Conservation (phyloP, 2,113 vertebrate species). For the Phycodurus eques region DNA sequence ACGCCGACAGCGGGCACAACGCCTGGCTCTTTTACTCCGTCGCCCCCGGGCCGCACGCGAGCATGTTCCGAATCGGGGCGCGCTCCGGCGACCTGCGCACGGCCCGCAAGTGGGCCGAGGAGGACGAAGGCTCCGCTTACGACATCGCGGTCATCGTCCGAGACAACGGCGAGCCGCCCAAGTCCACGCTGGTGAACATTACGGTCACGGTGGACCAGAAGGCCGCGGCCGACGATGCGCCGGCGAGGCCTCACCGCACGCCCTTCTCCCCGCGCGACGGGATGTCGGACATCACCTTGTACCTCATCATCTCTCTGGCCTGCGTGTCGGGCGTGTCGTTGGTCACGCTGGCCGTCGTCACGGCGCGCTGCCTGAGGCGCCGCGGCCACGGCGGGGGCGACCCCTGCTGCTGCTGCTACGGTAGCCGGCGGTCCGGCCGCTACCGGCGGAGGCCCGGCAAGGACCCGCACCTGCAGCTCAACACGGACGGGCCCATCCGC, state of each 20-base stretch:
- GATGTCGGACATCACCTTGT: conserved; percentile 77
- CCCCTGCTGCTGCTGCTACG: conserved; percentile 75
- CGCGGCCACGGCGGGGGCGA: conserved; percentile 45
- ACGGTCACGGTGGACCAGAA: conserved; percentile 81
- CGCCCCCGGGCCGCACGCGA: conserved; percentile 66
- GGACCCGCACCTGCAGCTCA: conserved; percentile 82
- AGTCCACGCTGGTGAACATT: conserved; percentile 76
- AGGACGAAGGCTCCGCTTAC: conserved; percentile 72
- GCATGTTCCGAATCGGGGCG: conserved; percentile 78
- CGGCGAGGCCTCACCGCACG: conserved; percentile 69
- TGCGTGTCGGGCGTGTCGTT: conserved; percentile 81
- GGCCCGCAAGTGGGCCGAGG: conserved; percentile 69
- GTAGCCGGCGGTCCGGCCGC: conserved; percentile 68
- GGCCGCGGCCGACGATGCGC: conserved; percentile 58
- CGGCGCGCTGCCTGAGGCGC: conserved; percentile 76
- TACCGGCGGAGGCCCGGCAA: conserved; percentile 78
- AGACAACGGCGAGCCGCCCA: conserved; percentile 80
- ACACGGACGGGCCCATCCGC: conserved; percentile 85
- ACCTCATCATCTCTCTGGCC: conserved; percentile 83
- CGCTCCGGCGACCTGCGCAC: conserved; percentile 82
- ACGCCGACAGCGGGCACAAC: conserved; percentile 87
- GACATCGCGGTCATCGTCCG: conserved; percentile 76
- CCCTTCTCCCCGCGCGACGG: conserved; percentile 59
- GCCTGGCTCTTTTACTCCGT: conserved; percentile 86
- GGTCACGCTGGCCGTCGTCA: conserved; percentile 73